Conservation (phyloP, 2,888 invertebrate species). For the Carcina quercana region DNA sequence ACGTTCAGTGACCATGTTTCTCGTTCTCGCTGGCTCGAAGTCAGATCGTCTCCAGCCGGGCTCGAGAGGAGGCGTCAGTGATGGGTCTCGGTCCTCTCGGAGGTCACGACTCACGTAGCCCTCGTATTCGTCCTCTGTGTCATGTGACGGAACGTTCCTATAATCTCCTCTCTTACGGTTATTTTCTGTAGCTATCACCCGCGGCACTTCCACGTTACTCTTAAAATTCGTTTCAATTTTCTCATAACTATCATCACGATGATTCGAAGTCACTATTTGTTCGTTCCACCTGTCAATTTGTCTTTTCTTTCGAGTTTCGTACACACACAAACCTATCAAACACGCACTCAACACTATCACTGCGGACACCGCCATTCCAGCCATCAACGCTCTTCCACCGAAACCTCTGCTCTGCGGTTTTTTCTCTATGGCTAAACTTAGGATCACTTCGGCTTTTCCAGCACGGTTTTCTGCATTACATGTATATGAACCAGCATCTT, state of each 20-base stretch:
- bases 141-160: conserved; percentile 81
- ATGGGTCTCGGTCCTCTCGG: conserved; percentile 35
- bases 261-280: conserved; percentile 63
- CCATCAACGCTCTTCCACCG: conserved; percentile 76
- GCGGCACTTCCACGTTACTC: conserved; percentile 47
- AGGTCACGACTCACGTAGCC: conserved; percentile 47
- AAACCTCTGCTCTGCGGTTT: conserved; percentile 75
- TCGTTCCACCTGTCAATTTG: conserved; percentile 68
- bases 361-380: conserved; percentile 81
- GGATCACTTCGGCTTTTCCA: conserved; percentile 82
- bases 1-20: conserved; percentile 48
- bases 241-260: conserved; percentile 80
- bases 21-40: conserved; percentile 33
- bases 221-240: conserved; percentile 84
- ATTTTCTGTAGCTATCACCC: conserved; percentile 44
- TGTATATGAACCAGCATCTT: conserved; percentile 84
- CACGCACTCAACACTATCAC: conserved; percentile 79
- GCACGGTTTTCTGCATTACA: conserved; percentile 89
- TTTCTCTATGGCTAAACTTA: conserved; percentile 81
- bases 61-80: conserved; percentile 44
- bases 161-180: conserved; percentile 79
- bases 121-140: conserved; percentile 77
- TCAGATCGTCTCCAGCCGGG: conserved; percentile 46
- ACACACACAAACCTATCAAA: conserved; percentile 78
- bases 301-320: conserved; percentile 77